Evolutionary conservation across 2,888 invertebrate genomes (phyloP).

Genomic region (Carterocephalus palaemon): DNA sequence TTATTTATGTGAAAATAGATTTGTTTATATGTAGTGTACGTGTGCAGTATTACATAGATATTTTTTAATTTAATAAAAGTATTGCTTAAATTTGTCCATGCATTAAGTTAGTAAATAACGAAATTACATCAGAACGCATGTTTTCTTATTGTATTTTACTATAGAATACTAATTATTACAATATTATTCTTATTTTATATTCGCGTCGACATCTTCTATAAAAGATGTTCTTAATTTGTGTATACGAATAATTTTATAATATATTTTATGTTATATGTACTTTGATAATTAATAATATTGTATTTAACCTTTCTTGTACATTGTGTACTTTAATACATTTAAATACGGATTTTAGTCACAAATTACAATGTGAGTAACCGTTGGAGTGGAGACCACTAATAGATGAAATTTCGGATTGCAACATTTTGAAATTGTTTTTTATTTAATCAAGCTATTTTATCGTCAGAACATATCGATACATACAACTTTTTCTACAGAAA

Average conservation of each 20-base stretch:
- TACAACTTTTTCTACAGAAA: no score
- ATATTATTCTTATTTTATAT: constrained; percentile 1
- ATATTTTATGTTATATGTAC: no score
- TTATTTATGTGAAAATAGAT: constrained; percentile 66
- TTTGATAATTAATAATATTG: no score
- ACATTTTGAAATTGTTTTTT: no score
- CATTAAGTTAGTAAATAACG: constrained; percentile 29
- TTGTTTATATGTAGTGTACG: constrained; percentile 53
- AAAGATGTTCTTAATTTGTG: background rate
- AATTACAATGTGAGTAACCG: no score
- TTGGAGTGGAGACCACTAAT: background rate
- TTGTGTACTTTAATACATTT: no score
- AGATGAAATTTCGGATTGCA: constrained; percentile 4
- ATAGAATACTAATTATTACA: constrained; percentile 3
- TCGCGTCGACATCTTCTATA: background rate
- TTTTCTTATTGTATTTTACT: constrained; percentile 12
- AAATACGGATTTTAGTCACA: no score
- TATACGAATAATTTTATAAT: background rate
- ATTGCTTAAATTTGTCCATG: constrained; percentile 34
- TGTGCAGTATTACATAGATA: constrained; percentile 66
- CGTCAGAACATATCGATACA: no score
- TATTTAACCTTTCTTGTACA: no score
- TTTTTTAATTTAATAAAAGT: constrained; percentile 33
- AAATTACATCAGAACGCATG: constrained; percentile 16
- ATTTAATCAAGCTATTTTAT: background rate